Conservation (phyloP, 2,113 vertebrate genomes). For the Capreolus pygargus region DNA sequence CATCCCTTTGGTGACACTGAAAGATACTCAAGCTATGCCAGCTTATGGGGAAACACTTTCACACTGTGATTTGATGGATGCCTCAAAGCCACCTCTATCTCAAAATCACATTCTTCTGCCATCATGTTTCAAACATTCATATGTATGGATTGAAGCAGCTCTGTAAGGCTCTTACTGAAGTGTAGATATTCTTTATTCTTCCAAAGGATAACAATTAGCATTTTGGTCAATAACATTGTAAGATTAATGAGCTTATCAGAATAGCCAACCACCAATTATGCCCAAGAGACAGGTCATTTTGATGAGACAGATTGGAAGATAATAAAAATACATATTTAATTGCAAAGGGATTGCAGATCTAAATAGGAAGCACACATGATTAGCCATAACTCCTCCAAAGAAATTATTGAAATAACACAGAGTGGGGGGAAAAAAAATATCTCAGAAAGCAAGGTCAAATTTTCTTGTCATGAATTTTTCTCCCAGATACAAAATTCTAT, state of each 20-base stretch:
- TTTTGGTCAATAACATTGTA: slow-evolving; percentile 14
- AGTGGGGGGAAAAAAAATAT: not conserved
- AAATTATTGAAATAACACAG: not conserved
- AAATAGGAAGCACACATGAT: not conserved
- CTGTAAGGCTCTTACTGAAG: not conserved
- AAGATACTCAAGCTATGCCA: not conserved
- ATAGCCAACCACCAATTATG: not conserved
- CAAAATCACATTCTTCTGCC: not conserved
- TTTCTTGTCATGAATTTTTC: not conserved
- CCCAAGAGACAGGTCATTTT: not conserved
- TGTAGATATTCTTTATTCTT: not conserved
- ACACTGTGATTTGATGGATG: not conserved
- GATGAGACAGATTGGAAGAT: not conserved
- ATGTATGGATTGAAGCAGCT: not conserved
- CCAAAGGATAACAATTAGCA: not conserved
- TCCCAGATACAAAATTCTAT: not conserved
- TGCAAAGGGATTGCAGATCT: not conserved
- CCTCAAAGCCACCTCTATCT: not conserved
- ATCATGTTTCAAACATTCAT: not conserved
- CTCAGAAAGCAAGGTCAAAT: not conserved
- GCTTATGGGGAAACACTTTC: not conserved
- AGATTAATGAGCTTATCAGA: slow-evolving; percentile 15
- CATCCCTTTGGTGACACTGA: not conserved
- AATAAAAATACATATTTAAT: slow-evolving; percentile 35
- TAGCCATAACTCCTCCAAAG: not conserved